A percentile compares a stretch with the other conserved stretches of the same genome.
phyloP scores from a whole-genome alignment of 1,140 invertebrate genomes.

The Adelges cooleyi region DNA sequence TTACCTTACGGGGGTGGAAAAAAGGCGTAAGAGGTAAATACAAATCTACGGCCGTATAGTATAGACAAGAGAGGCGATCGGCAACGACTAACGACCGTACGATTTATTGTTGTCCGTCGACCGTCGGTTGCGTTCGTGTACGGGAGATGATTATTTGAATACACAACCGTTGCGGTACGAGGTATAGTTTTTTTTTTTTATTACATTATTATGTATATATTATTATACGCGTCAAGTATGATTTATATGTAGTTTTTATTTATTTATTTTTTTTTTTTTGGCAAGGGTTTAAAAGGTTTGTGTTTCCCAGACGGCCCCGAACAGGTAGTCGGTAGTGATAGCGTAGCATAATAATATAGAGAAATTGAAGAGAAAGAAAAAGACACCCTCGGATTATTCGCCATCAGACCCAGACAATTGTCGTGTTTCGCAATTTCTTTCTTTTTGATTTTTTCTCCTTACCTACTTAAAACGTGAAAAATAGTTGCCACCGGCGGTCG shows the following conservation, averaged over 20 bases:
- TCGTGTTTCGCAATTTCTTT: constrained; percentile 21
- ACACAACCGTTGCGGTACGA: too few species aligned
- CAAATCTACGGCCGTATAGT: too few species aligned
- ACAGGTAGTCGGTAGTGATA: background rate
- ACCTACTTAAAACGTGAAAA: constrained; percentile 24
- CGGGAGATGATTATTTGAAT: too few species aligned
- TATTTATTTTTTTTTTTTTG: background rate
- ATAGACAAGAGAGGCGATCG: too few species aligned
- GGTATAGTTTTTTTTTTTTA: too few species aligned
- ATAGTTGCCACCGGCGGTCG: constrained; percentile 16
- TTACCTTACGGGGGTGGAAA: too few species aligned
- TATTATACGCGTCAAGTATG: background rate
- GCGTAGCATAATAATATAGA: background rate
- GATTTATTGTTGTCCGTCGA: too few species aligned
- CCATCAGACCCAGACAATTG: background rate
- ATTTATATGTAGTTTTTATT: constrained; percentile 12
- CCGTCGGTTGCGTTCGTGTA: too few species aligned
- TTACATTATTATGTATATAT: too few species aligned
- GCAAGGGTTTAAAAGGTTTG: constrained; percentile 4
- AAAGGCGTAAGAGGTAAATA: too few species aligned
- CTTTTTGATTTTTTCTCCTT: background rate
- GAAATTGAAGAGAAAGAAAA: background rate
- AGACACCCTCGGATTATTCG: background rate
- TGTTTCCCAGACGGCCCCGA: constrained; percentile 1
- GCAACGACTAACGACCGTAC: too few species aligned